Evolutionary conservation across 1,140 invertebrate genomes (phyloP).

Genomic region (Pollicipes pollicipes): DNA sequence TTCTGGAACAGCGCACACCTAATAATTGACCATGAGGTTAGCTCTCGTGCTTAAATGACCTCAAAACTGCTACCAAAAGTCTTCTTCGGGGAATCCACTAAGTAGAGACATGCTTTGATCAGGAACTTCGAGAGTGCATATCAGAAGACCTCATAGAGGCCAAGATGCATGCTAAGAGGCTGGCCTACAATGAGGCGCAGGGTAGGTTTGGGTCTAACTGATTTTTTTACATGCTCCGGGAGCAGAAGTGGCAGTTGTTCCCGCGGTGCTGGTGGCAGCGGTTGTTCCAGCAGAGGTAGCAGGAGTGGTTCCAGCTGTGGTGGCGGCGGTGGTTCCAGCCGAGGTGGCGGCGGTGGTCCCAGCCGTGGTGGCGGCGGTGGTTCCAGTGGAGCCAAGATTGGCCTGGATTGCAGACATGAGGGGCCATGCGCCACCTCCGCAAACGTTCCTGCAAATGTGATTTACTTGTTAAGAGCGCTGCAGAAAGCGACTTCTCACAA

Average conservation of each 20-base stretch:
- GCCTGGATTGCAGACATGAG: not conserved
- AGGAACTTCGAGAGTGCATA: too few species aligned
- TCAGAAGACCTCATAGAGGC: slow-evolving; percentile 10
- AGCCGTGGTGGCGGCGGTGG: slow-evolving; percentile 12
- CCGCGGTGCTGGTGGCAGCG: slow-evolving; percentile 10
- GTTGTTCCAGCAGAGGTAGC: slow-evolving; percentile 12
- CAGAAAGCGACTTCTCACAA: too few species aligned
- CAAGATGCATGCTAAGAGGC: slow-evolving; percentile 13
- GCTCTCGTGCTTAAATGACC: too few species aligned
- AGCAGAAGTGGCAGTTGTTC: slow-evolving; percentile 11
- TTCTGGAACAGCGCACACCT: too few species aligned
- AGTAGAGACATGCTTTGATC: too few species aligned
- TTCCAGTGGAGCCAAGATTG: slow-evolving; percentile 6
- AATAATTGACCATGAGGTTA: too few species aligned
- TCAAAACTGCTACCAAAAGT: slow-evolving; percentile 11
- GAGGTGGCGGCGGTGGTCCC: slow-evolving; percentile 13
- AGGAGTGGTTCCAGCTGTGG: slow-evolving; percentile 12
- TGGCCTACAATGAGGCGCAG: slow-evolving; percentile 14
- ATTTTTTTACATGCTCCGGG: slow-evolving; percentile 13
- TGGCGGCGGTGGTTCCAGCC: slow-evolving; percentile 11
- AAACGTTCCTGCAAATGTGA: not conserved
- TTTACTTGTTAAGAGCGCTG: too few species aligned
- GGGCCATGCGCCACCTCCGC: not conserved
- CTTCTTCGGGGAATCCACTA: too few species aligned
- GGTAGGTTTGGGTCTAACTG: slow-evolving; percentile 9